These are phyloP conservation scores for Tetramorium simillimum DNA, from an alignment of 1,140 invertebrate genomes.

Conservation along the genomic window DNA sequence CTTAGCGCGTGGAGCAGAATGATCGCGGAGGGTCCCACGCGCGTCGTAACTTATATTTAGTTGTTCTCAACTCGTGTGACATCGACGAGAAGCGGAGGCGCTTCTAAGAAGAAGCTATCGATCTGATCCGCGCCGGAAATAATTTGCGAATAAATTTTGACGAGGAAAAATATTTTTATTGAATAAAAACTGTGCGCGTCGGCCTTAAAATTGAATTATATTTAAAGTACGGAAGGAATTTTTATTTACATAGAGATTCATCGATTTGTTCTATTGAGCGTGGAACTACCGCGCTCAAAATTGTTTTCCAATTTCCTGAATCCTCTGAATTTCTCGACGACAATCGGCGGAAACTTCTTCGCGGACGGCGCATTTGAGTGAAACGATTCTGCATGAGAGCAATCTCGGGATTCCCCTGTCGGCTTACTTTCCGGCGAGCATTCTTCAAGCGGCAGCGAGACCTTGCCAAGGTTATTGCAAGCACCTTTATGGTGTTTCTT, in stretches of 20 bases:
- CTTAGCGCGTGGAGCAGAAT: not conserved
- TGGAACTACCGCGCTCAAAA: not conserved
- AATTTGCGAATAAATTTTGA: not conserved
- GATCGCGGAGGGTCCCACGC: not conserved
- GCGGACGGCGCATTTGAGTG: not conserved
- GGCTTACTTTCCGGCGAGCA: not conserved
- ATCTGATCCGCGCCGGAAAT: not conserved
- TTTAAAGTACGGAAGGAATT: no score
- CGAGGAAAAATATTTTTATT: not conserved
- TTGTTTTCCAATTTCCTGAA: not conserved
- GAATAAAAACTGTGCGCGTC: not conserved
- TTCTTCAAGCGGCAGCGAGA: not conserved
- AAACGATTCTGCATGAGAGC: slow-evolving; percentile 13
- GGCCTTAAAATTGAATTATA: not conserved
- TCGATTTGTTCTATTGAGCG: not conserved
- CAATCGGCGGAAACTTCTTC: not conserved
- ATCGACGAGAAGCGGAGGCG: not conserved
- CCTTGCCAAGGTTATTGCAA: not conserved
- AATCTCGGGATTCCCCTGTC: slow-evolving; percentile 31
- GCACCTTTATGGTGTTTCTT: not conserved
- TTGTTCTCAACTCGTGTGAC: not conserved
- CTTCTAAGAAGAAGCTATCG: not conserved
- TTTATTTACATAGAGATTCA: no score
- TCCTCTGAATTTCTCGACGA: not conserved
- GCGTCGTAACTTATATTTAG: slow-evolving; percentile 6